Conservation (phyloP, 2,888 invertebrate species). For the Amblyjoppa proteus region DNA sequence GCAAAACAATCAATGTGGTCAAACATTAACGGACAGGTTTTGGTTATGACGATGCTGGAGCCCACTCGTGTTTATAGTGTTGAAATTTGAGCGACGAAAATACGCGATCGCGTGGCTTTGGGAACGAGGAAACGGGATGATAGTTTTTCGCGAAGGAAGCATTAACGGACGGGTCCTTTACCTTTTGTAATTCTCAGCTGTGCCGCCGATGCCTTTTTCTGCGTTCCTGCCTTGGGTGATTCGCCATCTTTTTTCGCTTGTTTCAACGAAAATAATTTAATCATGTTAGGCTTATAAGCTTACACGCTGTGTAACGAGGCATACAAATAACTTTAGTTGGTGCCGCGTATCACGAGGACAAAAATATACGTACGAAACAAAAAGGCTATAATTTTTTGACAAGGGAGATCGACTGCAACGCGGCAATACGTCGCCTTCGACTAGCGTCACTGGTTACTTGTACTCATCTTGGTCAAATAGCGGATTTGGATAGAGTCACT, state of each 20-base stretch:
- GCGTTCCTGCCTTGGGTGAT: slow-evolving; percentile 91
- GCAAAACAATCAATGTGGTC: slow-evolving; percentile 83
- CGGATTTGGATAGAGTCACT: not conserved
- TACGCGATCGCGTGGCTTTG: not conserved
- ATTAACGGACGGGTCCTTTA: slow-evolving; percentile 80
- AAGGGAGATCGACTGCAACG: slow-evolving; percentile 68
- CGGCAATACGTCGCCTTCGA: slow-evolving; percentile 66
- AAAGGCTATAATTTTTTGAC: slow-evolving; percentile 70
- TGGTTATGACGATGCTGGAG: slow-evolving; percentile 20
- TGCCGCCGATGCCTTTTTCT: slow-evolving; percentile 98
- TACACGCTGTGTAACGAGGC: slow-evolving; percentile 70
- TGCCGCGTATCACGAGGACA: slow-evolving; percentile 44
- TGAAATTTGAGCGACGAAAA: not conserved
- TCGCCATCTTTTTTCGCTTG: slow-evolving; percentile 99
- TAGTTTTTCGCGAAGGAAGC: slow-evolving; percentile 10
- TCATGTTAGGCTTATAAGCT: slow-evolving; percentile 89
- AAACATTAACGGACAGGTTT: slow-evolving; percentile 7
- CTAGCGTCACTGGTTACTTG: slow-evolving; percentile 63
- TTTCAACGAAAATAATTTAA: slow-evolving; percentile 98
- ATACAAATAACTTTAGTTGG: slow-evolving; percentile 68
- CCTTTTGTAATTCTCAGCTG: slow-evolving; percentile 99
- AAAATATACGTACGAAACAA: slow-evolving; percentile 64
- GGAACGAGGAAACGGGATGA: not conserved
- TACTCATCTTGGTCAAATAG: slow-evolving; percentile 15
- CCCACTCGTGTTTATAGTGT: not conserved